These are phyloP conservation scores for Drosophila littoralis DNA, from an alignment of 1,140 invertebrate genomes.

Conservation along the genomic window DNA sequence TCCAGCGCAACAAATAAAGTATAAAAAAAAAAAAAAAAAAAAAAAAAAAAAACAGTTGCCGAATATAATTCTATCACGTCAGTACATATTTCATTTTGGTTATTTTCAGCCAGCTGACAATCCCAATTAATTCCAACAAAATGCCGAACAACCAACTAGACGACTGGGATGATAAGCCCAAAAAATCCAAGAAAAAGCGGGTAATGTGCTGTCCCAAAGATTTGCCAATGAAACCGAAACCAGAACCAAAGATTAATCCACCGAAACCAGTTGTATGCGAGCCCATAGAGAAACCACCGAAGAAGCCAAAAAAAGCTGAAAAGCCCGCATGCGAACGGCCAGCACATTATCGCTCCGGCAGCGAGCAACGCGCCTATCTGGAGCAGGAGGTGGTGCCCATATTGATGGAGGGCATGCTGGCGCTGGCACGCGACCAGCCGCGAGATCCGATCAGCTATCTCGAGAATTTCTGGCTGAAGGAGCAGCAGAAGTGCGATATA, in stretches of 20 bases:
- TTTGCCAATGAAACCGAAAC: not conserved
- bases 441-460: constrained; percentile 59
- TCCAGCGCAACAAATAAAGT: too few relatives aligned
- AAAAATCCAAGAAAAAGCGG: constrained; percentile 16
- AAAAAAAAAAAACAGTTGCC: too few relatives aligned
- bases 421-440: constrained; percentile 57
- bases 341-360: not conserved
- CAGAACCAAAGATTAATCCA: not conserved
- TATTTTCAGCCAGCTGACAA: too few relatives aligned
- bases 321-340: constrained; percentile 15
- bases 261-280: constrained; percentile 4
- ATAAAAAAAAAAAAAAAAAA: too few relatives aligned
- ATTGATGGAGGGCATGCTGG: constrained; percentile 66
- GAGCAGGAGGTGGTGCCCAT: constrained; percentile 58
- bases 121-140: not conserved
- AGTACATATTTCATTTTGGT: too few relatives aligned
- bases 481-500: constrained; percentile 59
- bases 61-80: too few relatives aligned
- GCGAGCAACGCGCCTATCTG: constrained; percentile 43
- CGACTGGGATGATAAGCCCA: not conserved
- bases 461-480: constrained; percentile 56
- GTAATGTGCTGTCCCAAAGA: constrained; percentile 27
- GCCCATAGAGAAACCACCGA: constrained; percentile 17
- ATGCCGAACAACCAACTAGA: not conserved
- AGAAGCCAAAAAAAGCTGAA: not conserved